Base-by-base conservation (phyloP, 2,888 invertebrate species). In the Dynastes hyllus region DNA sequence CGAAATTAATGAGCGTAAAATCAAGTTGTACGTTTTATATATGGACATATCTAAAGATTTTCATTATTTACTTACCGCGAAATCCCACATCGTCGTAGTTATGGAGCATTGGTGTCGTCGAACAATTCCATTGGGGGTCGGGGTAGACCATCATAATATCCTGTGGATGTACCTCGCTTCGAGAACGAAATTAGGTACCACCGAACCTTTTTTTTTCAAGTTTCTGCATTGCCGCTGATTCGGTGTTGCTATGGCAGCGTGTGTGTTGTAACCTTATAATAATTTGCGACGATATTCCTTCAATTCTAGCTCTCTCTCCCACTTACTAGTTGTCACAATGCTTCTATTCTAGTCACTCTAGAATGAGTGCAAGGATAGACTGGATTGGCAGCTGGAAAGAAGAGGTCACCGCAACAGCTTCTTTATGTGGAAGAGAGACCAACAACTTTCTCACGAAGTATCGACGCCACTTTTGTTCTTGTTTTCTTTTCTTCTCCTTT, bases 11-110 rank as follows among this genome's bases (percentile, higher is more conserved):
- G 2, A 9, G 11, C 45, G 11, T 45, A 45, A 32, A 32, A 32
- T 32, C 32, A 32, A 5, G 32, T 32, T 32, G 5, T 32, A 32
- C 0, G 32, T 32, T 45, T 1, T 45, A 2, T 45, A 45, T 8
- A 45, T 45, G 11, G 6, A 11, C 45, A 11, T n/a, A 16, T 55
- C n/a, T 55, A 22, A 55, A 55, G 22, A 55, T 8, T 32, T 32
- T 32, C 32, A 5, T 32, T 6, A 11, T 5, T 8, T 88, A 89
- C 91, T 91, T 90, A 92, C 92, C 92, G 90, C 92, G 89, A 89
- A 92, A 92, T 87, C 89, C 88, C 81, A 92, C 92, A 90, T 92
- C 92, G 88, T 92, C 92, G 90, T 92, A 92, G 88, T 92, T 91
- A 88, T 92, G 92, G 86, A 92, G 91, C 90, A 92, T 91, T 84